These are phyloP conservation scores for Labrus mixtus DNA, from an alignment of 2,113 vertebrate genomes.

Conservation along the genomic window DNA sequence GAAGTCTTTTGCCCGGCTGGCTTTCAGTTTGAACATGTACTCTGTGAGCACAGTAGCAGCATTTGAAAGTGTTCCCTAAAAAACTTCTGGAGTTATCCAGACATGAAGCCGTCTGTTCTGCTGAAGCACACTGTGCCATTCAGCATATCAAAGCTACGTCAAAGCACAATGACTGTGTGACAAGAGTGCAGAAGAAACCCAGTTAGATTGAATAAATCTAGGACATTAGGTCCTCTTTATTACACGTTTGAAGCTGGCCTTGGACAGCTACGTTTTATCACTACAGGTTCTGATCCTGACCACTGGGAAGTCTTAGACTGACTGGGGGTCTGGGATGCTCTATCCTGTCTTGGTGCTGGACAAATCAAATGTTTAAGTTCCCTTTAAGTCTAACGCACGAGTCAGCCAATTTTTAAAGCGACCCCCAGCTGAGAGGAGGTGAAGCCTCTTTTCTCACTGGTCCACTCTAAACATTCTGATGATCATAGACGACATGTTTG, in stretches of 20 bases:
- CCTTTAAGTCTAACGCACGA: neutral
- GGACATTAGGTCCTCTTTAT: neutral
- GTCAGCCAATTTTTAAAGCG: conserved; percentile 16
- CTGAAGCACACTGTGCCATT: conserved; percentile 32
- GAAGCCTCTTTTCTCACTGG: conserved; percentile 25
- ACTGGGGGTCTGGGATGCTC: neutral
- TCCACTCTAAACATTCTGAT: conserved; percentile 17
- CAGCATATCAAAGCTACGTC: neutral
- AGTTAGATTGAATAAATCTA: neutral
- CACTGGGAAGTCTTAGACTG: neutral
- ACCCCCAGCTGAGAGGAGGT: neutral
- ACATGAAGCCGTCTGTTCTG: conserved; percentile 3
- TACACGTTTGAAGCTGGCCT: neutral
- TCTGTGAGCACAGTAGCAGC: conserved; percentile 7
- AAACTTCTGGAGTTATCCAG: neutral
- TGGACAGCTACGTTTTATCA: neutral
- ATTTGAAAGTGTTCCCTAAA: neutral
- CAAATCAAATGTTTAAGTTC: neutral
- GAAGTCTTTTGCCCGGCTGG: neutral
- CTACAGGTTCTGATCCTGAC: neutral
- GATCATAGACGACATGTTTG: neutral
- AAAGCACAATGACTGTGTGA: neutral
- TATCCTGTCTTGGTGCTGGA: neutral
- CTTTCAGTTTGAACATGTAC: conserved; percentile 14
- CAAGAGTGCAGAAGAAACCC: neutral